Evolutionary conservation across 2,113 vertebrate genomes (phyloP).

Genomic region (Eudorcas thomsonii): DNA sequence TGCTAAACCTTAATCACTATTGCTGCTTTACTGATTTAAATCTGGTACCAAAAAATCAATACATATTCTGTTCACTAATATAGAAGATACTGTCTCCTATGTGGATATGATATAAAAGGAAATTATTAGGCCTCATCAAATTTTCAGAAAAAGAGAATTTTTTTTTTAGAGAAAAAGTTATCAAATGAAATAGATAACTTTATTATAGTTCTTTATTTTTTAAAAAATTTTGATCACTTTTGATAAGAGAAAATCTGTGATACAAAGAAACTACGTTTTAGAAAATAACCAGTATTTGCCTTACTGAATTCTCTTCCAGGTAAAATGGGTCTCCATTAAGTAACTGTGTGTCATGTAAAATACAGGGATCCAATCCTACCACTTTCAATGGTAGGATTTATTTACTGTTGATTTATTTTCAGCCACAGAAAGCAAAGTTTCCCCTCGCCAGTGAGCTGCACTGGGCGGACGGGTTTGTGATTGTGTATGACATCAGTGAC

Average conservation of each 20-base stretch:
- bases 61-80: not conserved
- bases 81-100: not conserved
- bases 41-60: not conserved
- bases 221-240: not conserved
- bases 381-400: not conserved
- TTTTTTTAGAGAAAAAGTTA: not conserved
- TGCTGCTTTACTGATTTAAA: not conserved
- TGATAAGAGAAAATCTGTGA: not conserved
- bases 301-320: not conserved
- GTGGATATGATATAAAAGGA: not conserved
- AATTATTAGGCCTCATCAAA: not conserved
- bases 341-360: not conserved
- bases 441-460: conserved; percentile 84
- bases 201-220: not conserved
- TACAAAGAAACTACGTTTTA: not conserved
- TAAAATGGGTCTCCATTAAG: not conserved
- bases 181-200: not conserved
- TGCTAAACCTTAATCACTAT: not conserved
- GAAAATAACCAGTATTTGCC: not conserved
- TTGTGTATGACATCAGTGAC: conserved; percentile 92
- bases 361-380: not conserved
- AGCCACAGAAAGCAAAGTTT: conserved; percentile 82
- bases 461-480: conserved; percentile 91
- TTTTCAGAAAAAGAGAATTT: not conserved
- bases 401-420: conserved; percentile 42